A percentile compares a stretch with the other conserved stretches of the same genome.
Evolutionary conservation across 2,113 vertebrate genomes (phyloP).

Genomic region (Murina feae): DNA sequence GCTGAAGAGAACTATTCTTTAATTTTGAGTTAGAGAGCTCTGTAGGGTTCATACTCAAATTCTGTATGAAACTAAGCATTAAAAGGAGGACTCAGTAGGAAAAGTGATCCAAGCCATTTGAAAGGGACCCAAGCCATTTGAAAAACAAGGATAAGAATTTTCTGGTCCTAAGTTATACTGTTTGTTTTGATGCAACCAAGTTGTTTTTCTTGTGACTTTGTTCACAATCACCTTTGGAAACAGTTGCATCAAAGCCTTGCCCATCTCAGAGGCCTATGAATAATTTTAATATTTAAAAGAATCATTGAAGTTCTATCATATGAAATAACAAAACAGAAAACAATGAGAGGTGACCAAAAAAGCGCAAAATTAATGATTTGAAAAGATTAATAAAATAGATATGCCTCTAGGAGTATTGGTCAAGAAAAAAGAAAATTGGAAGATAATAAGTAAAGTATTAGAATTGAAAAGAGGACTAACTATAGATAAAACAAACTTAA

Average conservation of each 20-base stretch:
- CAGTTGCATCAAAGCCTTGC: background rate
- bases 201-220: background rate
- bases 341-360: background rate
- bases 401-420: background rate
- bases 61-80: conserved; percentile 16
- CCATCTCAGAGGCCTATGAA: background rate
- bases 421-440: background rate
- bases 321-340: background rate
- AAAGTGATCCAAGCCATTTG: too few relatives aligned
- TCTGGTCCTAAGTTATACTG: background rate
- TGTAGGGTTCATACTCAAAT: background rate
- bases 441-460: background rate
- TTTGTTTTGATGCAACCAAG: background rate
- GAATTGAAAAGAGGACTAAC: background rate
- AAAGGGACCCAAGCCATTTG: background rate
- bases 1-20: background rate
- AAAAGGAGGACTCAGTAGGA: background rate
- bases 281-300: background rate
- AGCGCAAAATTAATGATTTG: background rate
- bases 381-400: background rate
- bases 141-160: background rate
- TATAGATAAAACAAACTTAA: background rate
- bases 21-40: background rate
- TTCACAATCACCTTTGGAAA: background rate
- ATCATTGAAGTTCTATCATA: background rate